Evolutionary conservation across 2,113 vertebrate genomes (phyloP).

Genomic region (Uropsilus gracilis): DNA sequence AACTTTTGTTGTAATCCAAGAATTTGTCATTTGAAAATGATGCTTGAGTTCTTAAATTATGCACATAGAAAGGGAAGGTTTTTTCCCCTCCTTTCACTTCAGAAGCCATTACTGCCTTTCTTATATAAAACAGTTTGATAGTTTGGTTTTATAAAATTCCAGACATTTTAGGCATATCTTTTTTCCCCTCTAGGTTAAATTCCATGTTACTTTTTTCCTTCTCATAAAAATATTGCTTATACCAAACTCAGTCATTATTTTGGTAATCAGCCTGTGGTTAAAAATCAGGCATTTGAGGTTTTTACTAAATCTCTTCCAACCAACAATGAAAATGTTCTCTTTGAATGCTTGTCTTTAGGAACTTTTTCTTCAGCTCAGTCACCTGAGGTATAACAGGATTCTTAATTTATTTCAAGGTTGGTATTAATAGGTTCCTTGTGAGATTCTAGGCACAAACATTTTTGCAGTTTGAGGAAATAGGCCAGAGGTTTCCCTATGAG

Average conservation of each 20-base stretch:
- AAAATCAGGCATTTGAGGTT: slow-evolving; percentile 4
- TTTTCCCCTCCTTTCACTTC: not conserved
- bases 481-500: slow-evolving; percentile 37
- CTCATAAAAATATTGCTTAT: slow-evolving; percentile 38
- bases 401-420: slow-evolving; percentile 60
- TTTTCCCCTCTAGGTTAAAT: not conserved
- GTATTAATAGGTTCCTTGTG: slow-evolving; percentile 43
- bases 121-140: not conserved
- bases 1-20: not conserved
- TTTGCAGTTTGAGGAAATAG: slow-evolving; percentile 58
- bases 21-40: slow-evolving; percentile 41
- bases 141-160: slow-evolving; percentile 40
- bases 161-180: not conserved
- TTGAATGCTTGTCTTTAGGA: not conserved
- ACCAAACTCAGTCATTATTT: not conserved
- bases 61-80: not conserved
- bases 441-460: slow-evolving; percentile 53
- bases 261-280: not conserved
- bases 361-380: not conserved
- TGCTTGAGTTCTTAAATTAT: not conserved
- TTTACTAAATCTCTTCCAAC: not conserved
- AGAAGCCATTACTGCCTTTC: slow-evolving; percentile 2
- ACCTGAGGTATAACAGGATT: slow-evolving; percentile 2
- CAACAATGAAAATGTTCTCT: not conserved
- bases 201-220: slow-evolving; percentile 11